These are phyloP conservation scores for Archilochus colubris DNA, from an alignment of 2,113 vertebrate genomes.

Conservation along the genomic window DNA sequence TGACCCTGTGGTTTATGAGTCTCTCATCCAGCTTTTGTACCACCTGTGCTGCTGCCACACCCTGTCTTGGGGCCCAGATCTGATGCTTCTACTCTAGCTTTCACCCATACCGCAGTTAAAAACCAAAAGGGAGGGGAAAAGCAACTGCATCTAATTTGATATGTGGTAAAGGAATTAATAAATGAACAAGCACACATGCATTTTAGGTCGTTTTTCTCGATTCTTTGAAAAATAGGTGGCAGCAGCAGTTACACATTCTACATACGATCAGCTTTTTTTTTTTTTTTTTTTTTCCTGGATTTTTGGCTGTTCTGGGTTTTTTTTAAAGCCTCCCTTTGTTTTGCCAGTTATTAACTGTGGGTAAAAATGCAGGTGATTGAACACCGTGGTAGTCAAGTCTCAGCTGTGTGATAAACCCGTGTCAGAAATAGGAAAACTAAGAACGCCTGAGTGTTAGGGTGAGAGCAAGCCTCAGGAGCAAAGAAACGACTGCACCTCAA, in stretches of 20 bases:
- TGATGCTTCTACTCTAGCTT: not conserved
- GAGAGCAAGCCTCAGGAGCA: not conserved
- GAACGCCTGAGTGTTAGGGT: rapidly evolving
- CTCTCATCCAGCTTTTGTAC: too few relatives aligned
- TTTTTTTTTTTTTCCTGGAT: too few relatives aligned
- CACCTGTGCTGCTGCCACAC: rapidly evolving
- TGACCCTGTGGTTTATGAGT: rapidly evolving
- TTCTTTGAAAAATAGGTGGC: too few relatives aligned
- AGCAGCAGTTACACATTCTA: not conserved
- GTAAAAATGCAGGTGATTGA: not conserved
- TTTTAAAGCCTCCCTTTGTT: not conserved
- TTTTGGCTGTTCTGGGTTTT: too few relatives aligned
- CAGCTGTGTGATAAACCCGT: rapidly evolving
- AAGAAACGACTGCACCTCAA: rapidly evolving
- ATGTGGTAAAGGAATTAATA: too few relatives aligned
- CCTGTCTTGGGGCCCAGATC: rapidly evolving
- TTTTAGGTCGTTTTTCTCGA: not conserved
- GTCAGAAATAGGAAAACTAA: not conserved
- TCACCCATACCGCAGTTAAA: too few relatives aligned
- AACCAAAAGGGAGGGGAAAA: not conserved
- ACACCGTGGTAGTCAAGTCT: too few relatives aligned
- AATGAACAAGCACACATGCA: not conserved
- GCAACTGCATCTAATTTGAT: too few relatives aligned
- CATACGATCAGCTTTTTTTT: rapidly evolving
- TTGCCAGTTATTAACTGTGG: not conserved